Base-by-base conservation (phyloP, 2,113 vertebrate species). In the Hemiscyllium ocellatum region DNA sequence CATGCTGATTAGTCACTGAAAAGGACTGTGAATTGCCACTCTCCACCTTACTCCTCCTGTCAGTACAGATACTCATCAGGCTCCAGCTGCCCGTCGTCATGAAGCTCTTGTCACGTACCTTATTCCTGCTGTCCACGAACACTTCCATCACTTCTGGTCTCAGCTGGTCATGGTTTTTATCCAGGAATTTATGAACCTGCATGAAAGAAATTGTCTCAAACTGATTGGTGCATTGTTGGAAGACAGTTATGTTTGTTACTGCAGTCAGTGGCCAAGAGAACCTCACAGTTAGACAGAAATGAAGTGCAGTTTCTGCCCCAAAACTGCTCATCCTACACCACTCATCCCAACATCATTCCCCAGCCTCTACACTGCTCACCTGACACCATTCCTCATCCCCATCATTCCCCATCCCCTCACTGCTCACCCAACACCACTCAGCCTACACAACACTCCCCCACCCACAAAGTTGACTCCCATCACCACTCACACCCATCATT, bases 161-260 rank as follows among this genome's bases (percentile, higher is more conserved):
- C 76, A 99, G 97, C 61, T 97, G 97, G 96, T 99, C 98, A 33
- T 98, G 97, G 96, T 99, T 99, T 97, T 99, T 99, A 96, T 97
- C 98, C 95, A 99, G 96, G 96, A 99, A 99, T 78, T 99, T 98
- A 96, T 98, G 98, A 89, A 99, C 99, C 99, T 99, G 26, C 94
- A 96, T 96, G 72, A 93, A 66, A 66, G 61, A 66, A 93, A 37
- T 91, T 91, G 4, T 65, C 52, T 20, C 61, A 61, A 90, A 61
- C 13, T 33, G 26, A 15, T 13, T 33, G 56, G 33, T 90, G 26
- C 5, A 90, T 33, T 17, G 29, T 26, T 33, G 52, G 1, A 89
- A 12, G 33, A 37, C 33, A 66, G 19, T 65, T 19, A 2, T 22
- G 61, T 37, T 66, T 2, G 13, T 20, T 17, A 22, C 37, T 37